Base-by-base conservation (phyloP, 2,797 vertebrate genomes). In the Zalophus californianus region DNA sequence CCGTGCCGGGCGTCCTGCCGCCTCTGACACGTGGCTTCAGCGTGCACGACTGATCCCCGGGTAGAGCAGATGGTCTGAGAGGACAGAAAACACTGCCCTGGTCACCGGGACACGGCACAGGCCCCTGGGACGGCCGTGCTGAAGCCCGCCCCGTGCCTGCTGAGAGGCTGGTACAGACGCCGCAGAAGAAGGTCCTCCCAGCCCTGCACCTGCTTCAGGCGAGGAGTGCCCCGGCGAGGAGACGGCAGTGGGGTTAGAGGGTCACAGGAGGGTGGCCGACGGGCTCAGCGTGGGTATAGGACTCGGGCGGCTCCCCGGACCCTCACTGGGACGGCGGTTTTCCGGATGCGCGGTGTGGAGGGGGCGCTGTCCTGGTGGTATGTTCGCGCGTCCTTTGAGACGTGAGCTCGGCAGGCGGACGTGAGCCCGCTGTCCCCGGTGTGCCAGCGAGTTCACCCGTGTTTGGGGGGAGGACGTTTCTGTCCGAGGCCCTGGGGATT, bases 111-210 rank as follows among this genome's bases (percentile, higher is more conserved):
- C 38, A 14, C 8, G 15, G 80, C 8, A 1, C 25, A 10, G 35
- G 25, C 13, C 23, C 38, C 9, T 0, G 5, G 68, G 5, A 14
- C 10, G 6, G 48, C 72, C 4, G 4, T 0, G 25, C 85, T 3
- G 25, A 23, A 38, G 12, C 4, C 27, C 29, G 7, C 6, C 16
- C 60, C 20, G 0, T 16, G 52, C 41, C 32, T 18, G 25, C 54
- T 0, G 35, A 12, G 38, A 1, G 10, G 25, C n/a, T 8, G 44
- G 32, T 9, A 3, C 11, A 2, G 73, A 54, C 4, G 0, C 32
- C 0, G 0, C 25, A 2, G 52, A 13, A 27, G n/a, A 44, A 4
- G 2, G 5, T n/a, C 38, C 32, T 21, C 35, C 38, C 41, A 50
- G 25, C 14, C 8, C 12, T 2, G 7, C 10, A 1, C 20, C 60